Conservation (phyloP, 2,113 vertebrate genomes). For the Cyrtonyx montezumae region DNA sequence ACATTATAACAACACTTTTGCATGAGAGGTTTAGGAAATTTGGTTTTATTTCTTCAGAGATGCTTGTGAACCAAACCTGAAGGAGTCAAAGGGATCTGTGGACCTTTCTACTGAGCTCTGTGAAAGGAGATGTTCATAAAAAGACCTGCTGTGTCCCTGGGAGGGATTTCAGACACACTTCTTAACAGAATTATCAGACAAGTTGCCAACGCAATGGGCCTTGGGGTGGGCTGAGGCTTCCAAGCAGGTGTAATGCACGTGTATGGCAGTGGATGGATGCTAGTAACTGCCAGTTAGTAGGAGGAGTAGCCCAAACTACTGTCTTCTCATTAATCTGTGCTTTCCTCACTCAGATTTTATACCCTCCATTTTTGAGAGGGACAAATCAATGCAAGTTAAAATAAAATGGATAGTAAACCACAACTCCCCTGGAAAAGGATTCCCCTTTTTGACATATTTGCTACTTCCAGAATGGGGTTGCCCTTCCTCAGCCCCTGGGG, state of each 20-base stretch:
- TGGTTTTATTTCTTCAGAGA: background rate
- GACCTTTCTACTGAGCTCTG: background rate
- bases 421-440: background rate
- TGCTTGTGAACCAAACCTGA: background rate
- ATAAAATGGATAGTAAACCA: conserved; percentile 27
- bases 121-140: background rate
- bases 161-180: background rate
- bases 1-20: background rate
- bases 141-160: background rate
- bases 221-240: background rate
- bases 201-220: background rate
- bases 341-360: background rate
- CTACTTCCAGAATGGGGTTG: background rate
- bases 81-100: background rate
- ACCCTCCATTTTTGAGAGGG: conserved; percentile 58
- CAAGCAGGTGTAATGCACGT: background rate
- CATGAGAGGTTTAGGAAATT: background rate
- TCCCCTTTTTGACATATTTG: background rate
- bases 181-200: accelerated
- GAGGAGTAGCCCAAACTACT: background rate
- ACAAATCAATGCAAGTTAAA: background rate
- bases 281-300: background rate
- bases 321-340: background rate
- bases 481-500: background rate
- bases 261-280: background rate